phyloP scores from a whole-genome alignment of 2,113 vertebrate genomes.

The Mystacornis crossleyi region DNA sequence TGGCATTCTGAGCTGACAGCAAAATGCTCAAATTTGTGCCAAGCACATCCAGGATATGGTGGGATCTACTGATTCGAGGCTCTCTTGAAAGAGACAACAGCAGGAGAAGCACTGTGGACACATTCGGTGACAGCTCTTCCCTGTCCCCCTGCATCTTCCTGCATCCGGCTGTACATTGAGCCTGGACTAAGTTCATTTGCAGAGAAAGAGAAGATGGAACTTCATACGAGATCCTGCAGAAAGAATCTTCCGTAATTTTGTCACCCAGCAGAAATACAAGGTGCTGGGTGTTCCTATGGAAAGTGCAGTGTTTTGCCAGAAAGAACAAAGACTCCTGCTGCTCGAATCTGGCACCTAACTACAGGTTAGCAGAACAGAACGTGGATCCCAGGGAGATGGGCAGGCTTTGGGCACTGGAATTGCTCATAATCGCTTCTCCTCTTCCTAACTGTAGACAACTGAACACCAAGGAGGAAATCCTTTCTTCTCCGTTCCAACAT shows the following conservation, averaged over 20 bases:
- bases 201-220: neutral
- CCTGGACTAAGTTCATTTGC: neutral
- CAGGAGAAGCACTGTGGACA: neutral
- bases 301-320: neutral
- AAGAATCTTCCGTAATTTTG: neutral
- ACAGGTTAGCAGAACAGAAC: neutral
- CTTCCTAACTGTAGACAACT: neutral
- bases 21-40: neutral
- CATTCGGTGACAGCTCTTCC: fast-evolving
- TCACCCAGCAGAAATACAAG: neutral
- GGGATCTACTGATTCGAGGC: neutral
- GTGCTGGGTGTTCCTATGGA: neutral
- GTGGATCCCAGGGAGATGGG: neutral
- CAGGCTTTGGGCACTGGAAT: neutral
- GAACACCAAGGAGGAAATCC: neutral
- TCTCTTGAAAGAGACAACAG: neutral
- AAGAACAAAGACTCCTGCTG: neutral
- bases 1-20: neutral
- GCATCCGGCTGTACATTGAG: neutral
- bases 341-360: neutral
- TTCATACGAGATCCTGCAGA: neutral
- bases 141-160: neutral
- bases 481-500: neutral
- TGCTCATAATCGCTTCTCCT: neutral
- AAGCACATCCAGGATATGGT: neutral